Conservation (phyloP, 1,140 invertebrate genomes). For the Olivierus martensii region DNA sequence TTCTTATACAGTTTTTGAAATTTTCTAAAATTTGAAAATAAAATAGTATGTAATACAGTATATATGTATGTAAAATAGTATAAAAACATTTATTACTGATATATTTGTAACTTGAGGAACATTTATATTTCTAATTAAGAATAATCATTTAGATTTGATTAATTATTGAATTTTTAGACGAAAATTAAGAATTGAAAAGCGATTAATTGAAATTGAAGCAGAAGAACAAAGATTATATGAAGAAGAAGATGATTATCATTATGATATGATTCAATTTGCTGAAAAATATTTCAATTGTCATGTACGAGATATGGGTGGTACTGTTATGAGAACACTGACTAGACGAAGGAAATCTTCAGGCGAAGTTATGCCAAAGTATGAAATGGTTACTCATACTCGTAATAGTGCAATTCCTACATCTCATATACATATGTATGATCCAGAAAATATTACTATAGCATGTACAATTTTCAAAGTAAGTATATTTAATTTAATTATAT, state of each 20-base stretch:
- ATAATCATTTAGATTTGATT: neutral
- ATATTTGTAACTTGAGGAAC: neutral
- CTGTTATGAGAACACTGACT: constrained; percentile 81
- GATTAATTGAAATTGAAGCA: constrained; percentile 58
- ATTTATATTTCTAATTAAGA: neutral
- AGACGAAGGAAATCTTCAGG: constrained; percentile 31
- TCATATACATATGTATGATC: constrained; percentile 75
- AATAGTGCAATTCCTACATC: constrained; percentile 78
- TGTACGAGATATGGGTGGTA: constrained; percentile 59
- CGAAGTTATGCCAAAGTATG: constrained; percentile 65
- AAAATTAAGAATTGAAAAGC: constrained; percentile 67
- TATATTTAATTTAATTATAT: too few relatives aligned
- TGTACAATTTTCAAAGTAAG: constrained; percentile 79
- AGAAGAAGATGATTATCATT: constrained; percentile 40
- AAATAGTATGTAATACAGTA: too few relatives aligned
- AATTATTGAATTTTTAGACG: constrained; percentile 33
- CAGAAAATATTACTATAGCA: constrained; percentile 78
- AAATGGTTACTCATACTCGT: constrained; percentile 84
- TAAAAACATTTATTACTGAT: too few relatives aligned
- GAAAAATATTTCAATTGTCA: constrained; percentile 86
- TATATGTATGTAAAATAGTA: too few relatives aligned
- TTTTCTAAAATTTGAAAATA: neutral
- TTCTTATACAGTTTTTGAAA: too few relatives aligned
- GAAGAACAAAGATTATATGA: constrained; percentile 38
- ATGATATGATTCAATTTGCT: constrained; percentile 83